Conservation (phyloP, 2,888 invertebrate species). For the Pomacea canaliculata region DNA sequence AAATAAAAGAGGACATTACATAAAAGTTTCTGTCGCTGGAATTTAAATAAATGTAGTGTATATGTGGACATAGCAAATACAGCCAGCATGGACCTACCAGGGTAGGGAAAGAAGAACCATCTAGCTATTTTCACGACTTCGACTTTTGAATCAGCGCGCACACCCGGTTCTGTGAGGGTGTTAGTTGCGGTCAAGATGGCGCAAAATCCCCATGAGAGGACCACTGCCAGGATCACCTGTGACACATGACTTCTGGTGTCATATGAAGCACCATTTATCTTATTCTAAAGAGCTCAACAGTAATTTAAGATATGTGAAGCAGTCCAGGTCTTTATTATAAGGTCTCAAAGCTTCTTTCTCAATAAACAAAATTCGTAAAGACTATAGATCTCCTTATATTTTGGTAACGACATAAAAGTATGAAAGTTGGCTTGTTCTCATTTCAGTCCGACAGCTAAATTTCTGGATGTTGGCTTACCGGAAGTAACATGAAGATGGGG, state of each 20-base stretch:
- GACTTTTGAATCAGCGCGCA: slow-evolving; percentile 43
- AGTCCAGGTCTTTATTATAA: too few species aligned
- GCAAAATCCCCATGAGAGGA: slow-evolving; percentile 45
- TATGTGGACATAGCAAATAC: too few species aligned
- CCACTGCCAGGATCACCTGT: slow-evolving; percentile 49
- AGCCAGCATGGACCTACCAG: slow-evolving; percentile 36
- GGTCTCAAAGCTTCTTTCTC: too few species aligned
- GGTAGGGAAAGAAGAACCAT: slow-evolving; percentile 54
- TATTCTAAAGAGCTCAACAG: background rate
- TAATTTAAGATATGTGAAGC: background rate
- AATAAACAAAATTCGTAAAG: too few species aligned
- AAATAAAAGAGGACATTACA: too few species aligned
- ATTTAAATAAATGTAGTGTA: too few species aligned
- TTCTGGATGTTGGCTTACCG: slow-evolving; percentile 71
- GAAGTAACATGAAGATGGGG: slow-evolving; percentile 83
- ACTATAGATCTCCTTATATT: too few species aligned
- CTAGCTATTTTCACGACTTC: slow-evolving; percentile 39
- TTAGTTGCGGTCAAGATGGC: slow-evolving; percentile 46
- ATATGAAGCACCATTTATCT: background rate
- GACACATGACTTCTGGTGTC: background rate
- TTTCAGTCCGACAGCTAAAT: too few species aligned
- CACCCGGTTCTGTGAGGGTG: slow-evolving; percentile 23
- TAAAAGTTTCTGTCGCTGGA: too few species aligned
- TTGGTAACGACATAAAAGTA: too few species aligned
- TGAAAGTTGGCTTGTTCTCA: too few species aligned